Evolutionary conservation across 2,797 vertebrate genomes (phyloP).

Genomic region (Phalloptychus januarius): DNA sequence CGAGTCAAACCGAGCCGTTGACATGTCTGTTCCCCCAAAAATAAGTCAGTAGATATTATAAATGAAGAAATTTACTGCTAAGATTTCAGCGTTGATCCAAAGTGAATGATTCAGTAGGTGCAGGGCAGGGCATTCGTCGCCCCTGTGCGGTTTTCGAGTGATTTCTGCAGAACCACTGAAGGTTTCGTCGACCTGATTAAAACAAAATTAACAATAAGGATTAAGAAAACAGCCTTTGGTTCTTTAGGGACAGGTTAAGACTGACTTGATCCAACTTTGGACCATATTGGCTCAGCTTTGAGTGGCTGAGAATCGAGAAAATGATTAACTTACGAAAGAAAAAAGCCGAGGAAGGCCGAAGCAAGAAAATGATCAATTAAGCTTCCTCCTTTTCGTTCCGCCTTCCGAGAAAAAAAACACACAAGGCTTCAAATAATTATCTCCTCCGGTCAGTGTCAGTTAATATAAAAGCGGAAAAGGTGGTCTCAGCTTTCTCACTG

Average conservation of each 20-base stretch:
- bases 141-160: slow-evolving; percentile 24
- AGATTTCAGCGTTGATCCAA: slow-evolving; percentile 2
- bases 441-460: slow-evolving; percentile 66
- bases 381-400: slow-evolving; percentile 82
- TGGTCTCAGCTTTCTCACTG: slow-evolving; percentile 53
- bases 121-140: slow-evolving; percentile 59
- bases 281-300: slow-evolving; percentile 55
- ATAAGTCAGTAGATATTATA: slow-evolving; percentile 56
- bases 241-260: slow-evolving; percentile 70
- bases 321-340: slow-evolving; percentile 22
- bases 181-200: slow-evolving; percentile 20
- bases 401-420: slow-evolving; percentile 73
- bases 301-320: slow-evolving; percentile 19
- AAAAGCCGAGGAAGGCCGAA: slow-evolving; percentile 39
- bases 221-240: slow-evolving; percentile 60
- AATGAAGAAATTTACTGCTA: slow-evolving; percentile 48
- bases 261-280: slow-evolving; percentile 71
- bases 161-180: slow-evolving; percentile 48
- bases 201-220: background rate
- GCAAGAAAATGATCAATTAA: slow-evolving; percentile 67
- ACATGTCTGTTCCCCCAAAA: slow-evolving; percentile 76
- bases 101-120: slow-evolving; percentile 39
- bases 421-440: slow-evolving; percentile 56
- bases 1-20: slow-evolving; percentile 93
- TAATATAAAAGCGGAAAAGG: slow-evolving; percentile 58